A percentile compares a stretch with the other conserved stretches of the same genome.
Conservation (phyloP, 2,888 invertebrate species). For the Campopleginae sp. region DNA sequence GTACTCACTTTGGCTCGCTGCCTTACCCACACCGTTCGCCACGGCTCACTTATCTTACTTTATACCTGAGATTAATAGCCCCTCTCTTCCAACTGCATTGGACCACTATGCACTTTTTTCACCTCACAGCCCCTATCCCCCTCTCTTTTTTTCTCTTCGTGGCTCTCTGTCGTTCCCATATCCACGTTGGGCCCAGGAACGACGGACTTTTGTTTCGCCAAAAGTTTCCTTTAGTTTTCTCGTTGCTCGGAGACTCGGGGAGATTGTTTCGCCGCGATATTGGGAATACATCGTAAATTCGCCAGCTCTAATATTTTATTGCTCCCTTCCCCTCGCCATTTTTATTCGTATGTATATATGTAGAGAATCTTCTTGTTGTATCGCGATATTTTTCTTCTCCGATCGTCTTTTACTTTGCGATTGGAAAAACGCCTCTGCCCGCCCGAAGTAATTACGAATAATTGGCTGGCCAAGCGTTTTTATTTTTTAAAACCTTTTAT, state of each 20-base stretch:
- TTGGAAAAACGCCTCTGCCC: conserved; percentile 28
- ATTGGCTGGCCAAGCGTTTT: conserved; percentile 34
- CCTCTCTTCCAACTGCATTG: conserved; percentile 62
- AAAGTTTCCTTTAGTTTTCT: conserved; percentile 57
- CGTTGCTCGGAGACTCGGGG: conserved; percentile 18
- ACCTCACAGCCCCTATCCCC: conserved; percentile 36
- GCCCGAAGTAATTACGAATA: conserved; percentile 42
- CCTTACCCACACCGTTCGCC: conserved; percentile 64
- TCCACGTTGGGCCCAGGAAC: conserved; percentile 32
- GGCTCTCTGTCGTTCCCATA: conserved; percentile 28
- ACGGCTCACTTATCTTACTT: conserved; percentile 78
- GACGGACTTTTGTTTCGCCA: conserved; percentile 64
- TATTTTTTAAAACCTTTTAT: neutral
- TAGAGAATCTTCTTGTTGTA: neutral
- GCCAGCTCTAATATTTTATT: conserved; percentile 58
- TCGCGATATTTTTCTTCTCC: conserved; percentile 24
- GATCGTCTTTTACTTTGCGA: conserved; percentile 8
- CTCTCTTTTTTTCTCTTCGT: conserved; percentile 11
- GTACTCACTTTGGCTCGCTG: conserved; percentile 62
- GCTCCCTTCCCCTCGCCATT: conserved; percentile 13
- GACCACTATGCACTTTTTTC: conserved; percentile 49
- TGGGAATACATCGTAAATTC: conserved; percentile 64
- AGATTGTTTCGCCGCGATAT: conserved; percentile 62
- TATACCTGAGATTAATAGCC: conserved; percentile 76
- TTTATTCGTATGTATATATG: neutral